Conservation (phyloP, 2,797 vertebrate genomes). For the Urosaurus nigricauda region DNA sequence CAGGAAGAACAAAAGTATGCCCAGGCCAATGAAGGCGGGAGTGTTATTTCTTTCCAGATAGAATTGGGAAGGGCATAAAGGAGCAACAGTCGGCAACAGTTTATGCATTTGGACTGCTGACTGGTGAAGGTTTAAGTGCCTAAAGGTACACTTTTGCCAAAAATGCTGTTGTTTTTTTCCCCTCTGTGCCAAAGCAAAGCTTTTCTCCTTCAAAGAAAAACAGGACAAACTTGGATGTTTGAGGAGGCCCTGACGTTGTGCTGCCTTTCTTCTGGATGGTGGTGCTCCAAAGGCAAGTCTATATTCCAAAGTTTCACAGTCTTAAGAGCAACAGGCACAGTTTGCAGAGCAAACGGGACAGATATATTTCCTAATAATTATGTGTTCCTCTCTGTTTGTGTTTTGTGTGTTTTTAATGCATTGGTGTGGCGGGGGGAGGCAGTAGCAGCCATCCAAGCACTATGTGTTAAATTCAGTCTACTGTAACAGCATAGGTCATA, state of each 20-base stretch:
- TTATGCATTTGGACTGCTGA: not conserved
- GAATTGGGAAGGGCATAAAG: not conserved
- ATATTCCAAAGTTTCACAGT: accelerated
- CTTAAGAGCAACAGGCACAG: not conserved
- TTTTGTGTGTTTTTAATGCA: not conserved
- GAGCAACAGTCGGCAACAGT: not conserved
- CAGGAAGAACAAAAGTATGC: not conserved
- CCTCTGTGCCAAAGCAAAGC: conserved; percentile 22
- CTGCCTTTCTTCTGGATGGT: accelerated
- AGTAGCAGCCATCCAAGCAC: not conserved
- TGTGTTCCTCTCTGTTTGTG: not conserved
- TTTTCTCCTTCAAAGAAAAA: conserved; percentile 51
- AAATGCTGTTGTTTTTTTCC: not conserved
- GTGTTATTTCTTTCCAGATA: not conserved
- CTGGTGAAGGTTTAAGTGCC: not conserved
- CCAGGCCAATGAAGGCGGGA: not conserved
- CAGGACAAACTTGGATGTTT: not conserved
- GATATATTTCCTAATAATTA: not conserved
- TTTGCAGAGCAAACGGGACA: not conserved
- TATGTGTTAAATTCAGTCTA: not conserved
- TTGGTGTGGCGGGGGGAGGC: accelerated
- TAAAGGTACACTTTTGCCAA: not conserved
- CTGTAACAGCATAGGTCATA: not conserved
- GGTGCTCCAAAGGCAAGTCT: not conserved
- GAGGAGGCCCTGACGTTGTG: not conserved